These are phyloP conservation scores for Asobara japonica DNA, from an alignment of 1,140 invertebrate species.

Conservation along the genomic window DNA sequence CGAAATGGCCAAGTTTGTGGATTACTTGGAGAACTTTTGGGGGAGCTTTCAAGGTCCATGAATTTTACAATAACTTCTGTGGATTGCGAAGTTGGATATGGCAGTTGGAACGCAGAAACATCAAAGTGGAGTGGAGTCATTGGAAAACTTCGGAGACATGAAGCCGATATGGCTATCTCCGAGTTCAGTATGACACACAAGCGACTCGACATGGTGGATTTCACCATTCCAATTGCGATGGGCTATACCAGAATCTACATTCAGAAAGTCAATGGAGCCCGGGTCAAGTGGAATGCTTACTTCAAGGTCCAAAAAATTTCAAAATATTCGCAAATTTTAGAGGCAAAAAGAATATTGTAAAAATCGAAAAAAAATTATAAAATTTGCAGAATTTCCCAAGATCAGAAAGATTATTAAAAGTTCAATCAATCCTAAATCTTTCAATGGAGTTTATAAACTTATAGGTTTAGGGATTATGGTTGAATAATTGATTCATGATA, in stretches of 20 bases:
- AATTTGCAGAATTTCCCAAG: too few relatives aligned
- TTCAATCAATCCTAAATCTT: too few relatives aligned
- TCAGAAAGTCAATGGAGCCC: slow-evolving; percentile 15
- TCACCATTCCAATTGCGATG: slow-evolving; percentile 46
- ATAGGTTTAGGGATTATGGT: too few relatives aligned
- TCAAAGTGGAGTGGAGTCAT: slow-evolving; percentile 50
- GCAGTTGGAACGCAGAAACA: slow-evolving; percentile 32
- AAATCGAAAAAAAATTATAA: too few relatives aligned
- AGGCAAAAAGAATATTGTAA: too few relatives aligned
- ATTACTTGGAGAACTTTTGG: slow-evolving; percentile 39
- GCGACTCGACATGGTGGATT: slow-evolving; percentile 46
- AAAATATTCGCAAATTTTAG: too few relatives aligned
- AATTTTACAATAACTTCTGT: slow-evolving; percentile 41
- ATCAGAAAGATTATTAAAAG: too few relatives aligned
- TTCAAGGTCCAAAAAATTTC: slow-evolving; percentile 44
- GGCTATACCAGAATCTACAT: slow-evolving; percentile 45
- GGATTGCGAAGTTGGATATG: slow-evolving; percentile 32
- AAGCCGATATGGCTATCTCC: slow-evolving; percentile 43
- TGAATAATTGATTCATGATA: too few relatives aligned
- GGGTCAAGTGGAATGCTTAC: slow-evolving; percentile 48
- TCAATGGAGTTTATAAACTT: too few relatives aligned
- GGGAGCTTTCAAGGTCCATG: slow-evolving; percentile 42
- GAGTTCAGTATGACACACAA: slow-evolving; percentile 47
- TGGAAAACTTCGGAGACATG: slow-evolving; percentile 31
- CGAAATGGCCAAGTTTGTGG: slow-evolving; percentile 20